A percentile compares a stretch with the other conserved stretches of the same genome.
Evolutionary conservation across 2,797 vertebrate genomes (phyloP).

Genomic region (Urophycis tenuis): DNA sequence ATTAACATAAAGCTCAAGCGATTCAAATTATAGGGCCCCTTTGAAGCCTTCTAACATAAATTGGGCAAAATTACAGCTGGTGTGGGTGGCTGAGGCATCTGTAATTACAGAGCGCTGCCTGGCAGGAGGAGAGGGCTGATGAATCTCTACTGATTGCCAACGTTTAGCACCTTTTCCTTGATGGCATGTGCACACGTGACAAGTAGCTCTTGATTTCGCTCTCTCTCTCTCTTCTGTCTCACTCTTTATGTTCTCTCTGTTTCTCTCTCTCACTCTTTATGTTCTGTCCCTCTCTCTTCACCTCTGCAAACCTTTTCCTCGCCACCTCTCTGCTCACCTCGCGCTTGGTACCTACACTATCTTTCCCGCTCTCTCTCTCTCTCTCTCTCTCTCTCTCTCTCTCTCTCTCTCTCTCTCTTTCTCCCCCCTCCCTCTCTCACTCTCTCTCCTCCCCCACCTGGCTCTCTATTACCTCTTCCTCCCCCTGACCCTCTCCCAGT

Average conservation of each 20-base stretch:
- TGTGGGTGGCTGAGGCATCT: constrained; percentile 67
- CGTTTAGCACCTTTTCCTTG: constrained; percentile 64
- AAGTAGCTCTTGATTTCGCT: constrained; percentile 49
- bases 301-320: too few species aligned
- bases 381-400: constrained; percentile 10
- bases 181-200: constrained; percentile 56
- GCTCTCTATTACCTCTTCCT: too few species aligned
- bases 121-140: constrained; percentile 58
- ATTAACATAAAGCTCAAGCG: constrained; percentile 71
- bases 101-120: constrained; percentile 70
- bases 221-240: constrained; percentile 26
- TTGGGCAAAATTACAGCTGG: constrained; percentile 72
- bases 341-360: too few species aligned
- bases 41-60: constrained; percentile 66
- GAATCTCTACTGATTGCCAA: constrained; percentile 72
- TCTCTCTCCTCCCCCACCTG: too few species aligned
- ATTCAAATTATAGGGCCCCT: constrained; percentile 71
- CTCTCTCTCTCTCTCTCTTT: too few species aligned
- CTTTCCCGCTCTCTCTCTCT: too few species aligned
- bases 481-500: constrained; percentile 12
- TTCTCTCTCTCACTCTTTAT: too few species aligned
- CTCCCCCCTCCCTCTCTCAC: not conserved
- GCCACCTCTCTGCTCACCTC: not conserved
- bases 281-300: too few species aligned
- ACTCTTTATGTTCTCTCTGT: not conserved